Base-by-base conservation (phyloP, 2,113 vertebrate species). In the Campylomormyrus numenius region DNA sequence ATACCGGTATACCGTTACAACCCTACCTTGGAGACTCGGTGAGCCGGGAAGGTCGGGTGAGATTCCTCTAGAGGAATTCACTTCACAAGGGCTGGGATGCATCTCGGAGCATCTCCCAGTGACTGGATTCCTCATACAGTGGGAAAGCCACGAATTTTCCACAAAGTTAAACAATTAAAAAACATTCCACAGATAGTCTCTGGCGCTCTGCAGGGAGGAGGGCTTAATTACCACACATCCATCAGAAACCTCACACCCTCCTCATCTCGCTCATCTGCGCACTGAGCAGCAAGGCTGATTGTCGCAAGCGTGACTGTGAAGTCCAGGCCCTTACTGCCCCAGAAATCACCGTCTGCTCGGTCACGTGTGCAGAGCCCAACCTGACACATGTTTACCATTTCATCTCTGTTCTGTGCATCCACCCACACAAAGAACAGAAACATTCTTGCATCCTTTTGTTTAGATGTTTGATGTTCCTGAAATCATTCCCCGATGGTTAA, bases 181-280 rank as follows among this genome's bases (percentile, higher is more conserved):
- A 85, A 85, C 49, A 89, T 90, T 74, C 84, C 91, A 52, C 92
- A 92, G 87, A 92, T 91, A 93, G 91, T 89, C 39, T 62, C 56
- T 77, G 48, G 70, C 88, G 90, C 49, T 90, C 49, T 45, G 35
- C 70, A 39, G 58, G 90, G 53, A 50, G 70, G 86, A 87, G 48
- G 35, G 85, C 1, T 1, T 62, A n/a, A 88, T 62, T 21, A 24
- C 53, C 3, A 2, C 35, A 66, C 53, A 88, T 50, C 10, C 39
- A 88, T 39, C 39, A n/a, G 52, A 52, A 88, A 39, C 17, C 5
- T n/a, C 17, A 24, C 35, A 24, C 21, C 27, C 10, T 10, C 31
- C 10, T 56, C 3, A 31, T 39, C 50, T 24, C 5, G 19, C 19
- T 56, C 52, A 21, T 56, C 15, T 53, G 48, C 5, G 6, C 17